Base-by-base conservation (phyloP, 1,140 invertebrate genomes). In the Drosophila busckii region DNA sequence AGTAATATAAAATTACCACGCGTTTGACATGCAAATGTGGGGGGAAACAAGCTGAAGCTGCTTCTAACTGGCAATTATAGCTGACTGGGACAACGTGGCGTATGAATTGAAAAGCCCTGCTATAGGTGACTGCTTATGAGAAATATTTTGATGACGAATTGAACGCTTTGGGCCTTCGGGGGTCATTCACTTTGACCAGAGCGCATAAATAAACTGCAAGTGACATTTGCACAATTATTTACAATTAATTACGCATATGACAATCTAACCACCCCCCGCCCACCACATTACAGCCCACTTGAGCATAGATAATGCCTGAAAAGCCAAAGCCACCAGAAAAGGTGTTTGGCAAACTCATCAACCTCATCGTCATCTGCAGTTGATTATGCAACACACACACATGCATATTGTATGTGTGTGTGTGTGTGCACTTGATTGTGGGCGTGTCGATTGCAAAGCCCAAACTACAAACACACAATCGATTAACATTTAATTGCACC, bases 1-100 rank as follows among this genome's bases (percentile, higher is more conserved):
- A 68, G 71, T 80, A 78, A 80, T 78, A 71, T 80, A 49, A 78
- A 78, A 78, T 78, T 63, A 78, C 56, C 56, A 68, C 73, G 67
- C 71, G 67, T 78, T 78, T 78, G 71, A 78, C 73, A 78, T 78
- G 71, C 73, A 78, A 78, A 78, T 78, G 71, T 67, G 41, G 56
- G n/a, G n/a, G 28, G 46, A 50, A 56, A 48, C 40, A 70, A 70
- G 53, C 42, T 53, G 15, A 37, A 28, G 13, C 56, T 15, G 41
- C 31, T 46, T 48, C 26, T 22, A 41, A 60, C 40, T 44, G 56
- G 19, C 58, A 71, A 52, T 64, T 61, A 42, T 42, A 49, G 37
- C 37, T 26, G 28, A n/a, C 32, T 10, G 6, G 23, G 23, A 35
- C 29, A 45, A 12, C 48, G 16, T 2, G 49, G 44, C 56, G 64